phyloP scores from a whole-genome alignment of 2,113 vertebrate species.

The Prochilodus magdalenae region DNA sequence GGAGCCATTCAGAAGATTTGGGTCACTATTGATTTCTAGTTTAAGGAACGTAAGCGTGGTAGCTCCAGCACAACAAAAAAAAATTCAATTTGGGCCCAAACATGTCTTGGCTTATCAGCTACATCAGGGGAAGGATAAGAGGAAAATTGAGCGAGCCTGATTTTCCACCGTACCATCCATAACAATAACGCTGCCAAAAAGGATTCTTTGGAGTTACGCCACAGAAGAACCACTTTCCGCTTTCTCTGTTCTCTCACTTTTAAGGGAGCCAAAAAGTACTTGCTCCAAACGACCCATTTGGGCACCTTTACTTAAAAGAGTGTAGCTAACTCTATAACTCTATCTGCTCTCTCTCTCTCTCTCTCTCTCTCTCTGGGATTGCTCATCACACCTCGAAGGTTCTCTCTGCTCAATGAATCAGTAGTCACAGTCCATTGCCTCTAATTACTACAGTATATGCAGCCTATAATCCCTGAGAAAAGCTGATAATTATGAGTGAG shows the following conservation, averaged over 20 bases:
- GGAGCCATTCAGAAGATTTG: too few species aligned
- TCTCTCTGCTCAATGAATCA: constrained; percentile 37
- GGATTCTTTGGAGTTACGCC: too few species aligned
- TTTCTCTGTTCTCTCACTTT: neutral
- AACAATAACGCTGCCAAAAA: too few species aligned
- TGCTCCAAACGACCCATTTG: neutral
- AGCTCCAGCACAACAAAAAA: too few species aligned
- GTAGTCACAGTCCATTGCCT: constrained; percentile 35
- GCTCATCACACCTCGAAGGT: neutral
- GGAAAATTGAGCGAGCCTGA: too few species aligned
- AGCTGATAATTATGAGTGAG: constrained; percentile 28
- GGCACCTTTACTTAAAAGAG: neutral
- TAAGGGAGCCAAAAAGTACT: neutral
- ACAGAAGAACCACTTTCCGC: neutral
- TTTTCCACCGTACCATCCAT: too few species aligned
- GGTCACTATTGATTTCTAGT: too few species aligned
- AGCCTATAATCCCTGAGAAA: constrained; percentile 27
- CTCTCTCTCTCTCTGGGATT: neutral
- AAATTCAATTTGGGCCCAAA: too few species aligned
- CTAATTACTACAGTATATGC: constrained; percentile 45
- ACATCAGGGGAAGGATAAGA: too few species aligned
- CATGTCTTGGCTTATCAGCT: too few species aligned
- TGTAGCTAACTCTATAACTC: neutral
- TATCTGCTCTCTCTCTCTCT: constrained; percentile 5
- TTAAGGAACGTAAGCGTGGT: too few species aligned